Conservation (phyloP, 1,140 invertebrate species). For the Bathynomus jamesi region DNA sequence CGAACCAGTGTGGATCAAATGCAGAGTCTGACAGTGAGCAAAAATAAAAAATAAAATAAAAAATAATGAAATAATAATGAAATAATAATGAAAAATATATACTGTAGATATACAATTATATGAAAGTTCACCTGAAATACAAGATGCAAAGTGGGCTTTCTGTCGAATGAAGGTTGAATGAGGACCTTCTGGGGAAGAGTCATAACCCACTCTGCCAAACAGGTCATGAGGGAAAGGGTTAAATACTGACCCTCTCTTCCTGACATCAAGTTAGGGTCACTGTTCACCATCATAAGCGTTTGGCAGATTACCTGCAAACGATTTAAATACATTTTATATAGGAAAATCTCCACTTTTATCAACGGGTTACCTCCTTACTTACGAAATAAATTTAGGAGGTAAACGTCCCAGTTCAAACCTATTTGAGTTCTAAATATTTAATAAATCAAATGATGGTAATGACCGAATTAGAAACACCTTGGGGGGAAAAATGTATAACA, state of each 20-base stretch:
- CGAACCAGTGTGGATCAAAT: slow-evolving; percentile 45
- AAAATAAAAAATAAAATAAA: not conserved
- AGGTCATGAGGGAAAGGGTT: slow-evolving; percentile 74
- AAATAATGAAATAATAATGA: too few species aligned
- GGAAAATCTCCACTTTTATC: too few species aligned
- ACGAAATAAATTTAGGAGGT: too few species aligned
- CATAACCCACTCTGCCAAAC: slow-evolving; percentile 90
- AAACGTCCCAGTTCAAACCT: too few species aligned
- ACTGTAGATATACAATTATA: too few species aligned
- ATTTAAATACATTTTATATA: too few species aligned
- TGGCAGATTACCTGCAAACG: slow-evolving; percentile 30
- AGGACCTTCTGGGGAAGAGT: slow-evolving; percentile 52
- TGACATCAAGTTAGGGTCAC: slow-evolving; percentile 20
- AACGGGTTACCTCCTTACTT: too few species aligned
- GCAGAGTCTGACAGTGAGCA: slow-evolving; percentile 43
- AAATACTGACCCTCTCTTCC: slow-evolving; percentile 58
- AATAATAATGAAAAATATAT: too few species aligned
- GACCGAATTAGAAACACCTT: too few species aligned
- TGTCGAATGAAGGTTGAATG: slow-evolving; percentile 40
- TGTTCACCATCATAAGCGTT: slow-evolving; percentile 24
- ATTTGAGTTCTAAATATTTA: too few species aligned
- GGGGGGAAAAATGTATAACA: too few species aligned
- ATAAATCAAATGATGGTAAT: too few species aligned
- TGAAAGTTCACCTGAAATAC: slow-evolving; percentile 51
- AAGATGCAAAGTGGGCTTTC: slow-evolving; percentile 50